Evolutionary conservation across 2,113 vertebrate genomes (phyloP).

Genomic region (Psephotus haematonotus): DNA sequence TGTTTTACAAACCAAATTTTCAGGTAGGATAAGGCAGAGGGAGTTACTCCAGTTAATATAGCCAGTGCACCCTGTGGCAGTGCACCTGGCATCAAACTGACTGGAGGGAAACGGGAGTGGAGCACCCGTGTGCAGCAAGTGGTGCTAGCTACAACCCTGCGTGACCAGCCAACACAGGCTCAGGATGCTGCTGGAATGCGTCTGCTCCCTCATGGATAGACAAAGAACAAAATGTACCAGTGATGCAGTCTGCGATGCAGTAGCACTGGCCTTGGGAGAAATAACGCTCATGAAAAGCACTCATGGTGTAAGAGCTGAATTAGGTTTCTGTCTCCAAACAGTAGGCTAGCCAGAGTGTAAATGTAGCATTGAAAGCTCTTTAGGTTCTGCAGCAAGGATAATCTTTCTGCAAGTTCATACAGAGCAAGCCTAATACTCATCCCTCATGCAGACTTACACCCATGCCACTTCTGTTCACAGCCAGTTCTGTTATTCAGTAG

Average conservation of each 20-base stretch:
- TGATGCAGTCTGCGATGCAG: not conserved
- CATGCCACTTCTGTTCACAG: not conserved
- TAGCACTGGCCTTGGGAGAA: not conserved
- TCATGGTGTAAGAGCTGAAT: not conserved
- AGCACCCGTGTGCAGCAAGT: fast-evolving
- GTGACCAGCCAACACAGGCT: not conserved
- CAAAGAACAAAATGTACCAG: not conserved
- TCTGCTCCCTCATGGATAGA: not conserved
- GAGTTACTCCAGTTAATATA: not conserved
- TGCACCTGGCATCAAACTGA: not conserved
- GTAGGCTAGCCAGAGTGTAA: not conserved
- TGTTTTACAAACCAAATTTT: not conserved
- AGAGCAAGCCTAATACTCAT: not conserved
- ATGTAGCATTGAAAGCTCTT: not conserved
- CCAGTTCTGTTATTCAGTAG: not conserved
- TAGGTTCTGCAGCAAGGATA: not conserved
- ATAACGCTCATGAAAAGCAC: not conserved
- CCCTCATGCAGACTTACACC: not conserved
- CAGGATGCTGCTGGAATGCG: not conserved
- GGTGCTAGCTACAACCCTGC: not conserved
- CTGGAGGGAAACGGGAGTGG: not conserved
- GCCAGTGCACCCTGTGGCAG: not conserved
- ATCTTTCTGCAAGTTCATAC: not conserved
- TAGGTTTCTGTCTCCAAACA: not conserved
- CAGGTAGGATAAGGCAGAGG: not conserved